Evolutionary conservation across 2,797 vertebrate genomes (phyloP), one percentile per base, ranked within the genome.

Genomic region (Thamnophis elegans): DNA sequence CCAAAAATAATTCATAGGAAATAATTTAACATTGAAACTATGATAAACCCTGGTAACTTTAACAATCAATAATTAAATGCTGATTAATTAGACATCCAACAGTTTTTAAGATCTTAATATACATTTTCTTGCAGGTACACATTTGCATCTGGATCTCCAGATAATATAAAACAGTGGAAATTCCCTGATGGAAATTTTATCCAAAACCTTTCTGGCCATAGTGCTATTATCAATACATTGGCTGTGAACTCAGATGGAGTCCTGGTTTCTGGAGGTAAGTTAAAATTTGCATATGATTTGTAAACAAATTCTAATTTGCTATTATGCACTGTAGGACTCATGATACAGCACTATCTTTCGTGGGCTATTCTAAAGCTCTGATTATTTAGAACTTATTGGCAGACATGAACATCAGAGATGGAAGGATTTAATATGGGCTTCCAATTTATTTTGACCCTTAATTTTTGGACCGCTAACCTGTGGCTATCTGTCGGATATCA

Each of bases 161-260:
- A 99, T 97, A 99, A 99, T 97, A 99, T 99, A 97, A 99, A 99
- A 65, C 99, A 99, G 96, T 99, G 99, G 99, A 99, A 98, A 97
- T 99, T 99, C 96, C 99, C 99, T 9, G 99, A 99, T 90, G 99
- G 99, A 95, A 99, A 97, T 96, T 99, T 99, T 95, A 99, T 99
- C 97, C 99, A 99, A 97, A 99, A 99, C 95, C 98, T 99, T 53
- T 99, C 99, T 0, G 99, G 99, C 91, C 99, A 99, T 97, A 99
- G 98, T 94, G 99, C 99, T 93, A 99, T 99, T 92, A 99, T 99
- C 97, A 99, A 99, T 97, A 99, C 99, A 0, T 96, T 99, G 94
- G 98, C 99, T 78, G 99, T 99, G 36, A 99, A 99, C 97, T 99
- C 99, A 0, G 99, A 99, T 85, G 99, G 99, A 60, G 99, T 99